phyloP scores from a whole-genome alignment of 2,888 invertebrate species.

The Drosophila greeni region DNA sequence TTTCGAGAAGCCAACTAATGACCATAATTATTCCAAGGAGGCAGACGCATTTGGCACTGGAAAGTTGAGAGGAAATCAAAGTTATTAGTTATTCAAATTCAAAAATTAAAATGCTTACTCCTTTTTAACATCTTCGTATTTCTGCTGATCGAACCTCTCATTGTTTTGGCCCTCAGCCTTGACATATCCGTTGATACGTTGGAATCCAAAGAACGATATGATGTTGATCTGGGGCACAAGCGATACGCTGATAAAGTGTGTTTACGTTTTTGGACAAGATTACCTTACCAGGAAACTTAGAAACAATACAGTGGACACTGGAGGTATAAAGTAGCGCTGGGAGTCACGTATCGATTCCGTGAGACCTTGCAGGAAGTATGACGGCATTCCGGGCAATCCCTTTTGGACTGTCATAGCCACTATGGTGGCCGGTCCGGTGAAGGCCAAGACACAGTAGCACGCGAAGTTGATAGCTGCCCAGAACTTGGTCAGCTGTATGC shows the following conservation, averaged over 20 bases:
- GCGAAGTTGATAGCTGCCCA: slow-evolving; percentile 64
- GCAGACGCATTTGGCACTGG: slow-evolving; percentile 76
- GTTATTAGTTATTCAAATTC: background rate
- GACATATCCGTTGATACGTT: slow-evolving; percentile 62
- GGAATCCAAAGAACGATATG: slow-evolving; percentile 76
- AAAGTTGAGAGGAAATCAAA: background rate
- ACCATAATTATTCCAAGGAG: slow-evolving; percentile 84
- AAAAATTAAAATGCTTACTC: slow-evolving; percentile 62
- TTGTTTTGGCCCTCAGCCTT: slow-evolving; percentile 27
- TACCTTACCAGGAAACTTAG: slow-evolving; percentile 68
- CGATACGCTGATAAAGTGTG: background rate
- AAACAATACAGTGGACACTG: slow-evolving; percentile 72
- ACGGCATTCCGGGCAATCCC: slow-evolving; percentile 77
- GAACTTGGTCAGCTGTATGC: slow-evolving; percentile 58
- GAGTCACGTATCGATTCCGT: slow-evolving; percentile 78
- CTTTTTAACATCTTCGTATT: slow-evolving; percentile 75
- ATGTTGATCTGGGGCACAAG: slow-evolving; percentile 55
- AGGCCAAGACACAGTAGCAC: slow-evolving; percentile 65
- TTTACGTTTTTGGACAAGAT: background rate
- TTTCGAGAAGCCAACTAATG: slow-evolving; percentile 85
- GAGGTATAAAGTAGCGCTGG: slow-evolving; percentile 78
- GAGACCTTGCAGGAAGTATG: slow-evolving; percentile 77
- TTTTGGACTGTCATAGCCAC: slow-evolving; percentile 75
- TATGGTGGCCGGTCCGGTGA: slow-evolving; percentile 70
- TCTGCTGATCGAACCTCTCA: slow-evolving; percentile 60